Evolutionary conservation across 2,797 vertebrate species (phyloP).

Genomic region (Sorex maritimensis): DNA sequence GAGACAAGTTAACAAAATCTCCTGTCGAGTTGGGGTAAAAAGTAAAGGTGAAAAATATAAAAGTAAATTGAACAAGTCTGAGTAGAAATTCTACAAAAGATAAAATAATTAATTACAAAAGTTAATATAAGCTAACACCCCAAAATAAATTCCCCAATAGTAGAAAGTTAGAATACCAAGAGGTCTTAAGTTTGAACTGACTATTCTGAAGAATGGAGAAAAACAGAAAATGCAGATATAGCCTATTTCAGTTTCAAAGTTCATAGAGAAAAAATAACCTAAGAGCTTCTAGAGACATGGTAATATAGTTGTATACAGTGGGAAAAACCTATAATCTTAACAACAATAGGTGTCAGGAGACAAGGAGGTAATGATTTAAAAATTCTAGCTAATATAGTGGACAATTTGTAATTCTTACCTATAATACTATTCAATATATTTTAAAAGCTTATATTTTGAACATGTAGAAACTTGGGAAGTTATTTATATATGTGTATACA

Average conservation of each 20-base stretch:
- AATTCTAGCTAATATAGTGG: not conserved
- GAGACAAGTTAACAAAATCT: slow-evolving; percentile 55
- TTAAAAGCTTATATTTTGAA: slow-evolving; percentile 19
- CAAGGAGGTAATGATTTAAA: not conserved
- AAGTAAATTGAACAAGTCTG: slow-evolving; percentile 30
- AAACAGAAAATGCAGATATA: not conserved
- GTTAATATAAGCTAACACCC: not conserved
- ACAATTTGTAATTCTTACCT: not conserved
- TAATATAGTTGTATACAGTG: not conserved
- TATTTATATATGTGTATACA: not conserved
- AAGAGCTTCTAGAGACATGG: not conserved
- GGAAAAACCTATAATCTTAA: slow-evolving; percentile 19
- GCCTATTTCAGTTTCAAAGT: slow-evolving; percentile 52
- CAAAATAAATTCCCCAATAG: too few species aligned
- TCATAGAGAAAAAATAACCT: slow-evolving; percentile 1
- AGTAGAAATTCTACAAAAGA: slow-evolving; percentile 1
- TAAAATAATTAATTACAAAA: not conserved
- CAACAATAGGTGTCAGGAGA: not conserved
- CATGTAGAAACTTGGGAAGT: not conserved
- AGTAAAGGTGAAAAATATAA: slow-evolving; percentile 54
- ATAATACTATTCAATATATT: not conserved
- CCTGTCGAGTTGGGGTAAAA: not conserved
- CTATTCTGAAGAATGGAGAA: slow-evolving; percentile 22
- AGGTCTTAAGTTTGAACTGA: slow-evolving; percentile 4
- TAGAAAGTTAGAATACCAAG: not conserved